Conservation (phyloP, 2,113 vertebrate species). For the Dinomys branickii region DNA sequence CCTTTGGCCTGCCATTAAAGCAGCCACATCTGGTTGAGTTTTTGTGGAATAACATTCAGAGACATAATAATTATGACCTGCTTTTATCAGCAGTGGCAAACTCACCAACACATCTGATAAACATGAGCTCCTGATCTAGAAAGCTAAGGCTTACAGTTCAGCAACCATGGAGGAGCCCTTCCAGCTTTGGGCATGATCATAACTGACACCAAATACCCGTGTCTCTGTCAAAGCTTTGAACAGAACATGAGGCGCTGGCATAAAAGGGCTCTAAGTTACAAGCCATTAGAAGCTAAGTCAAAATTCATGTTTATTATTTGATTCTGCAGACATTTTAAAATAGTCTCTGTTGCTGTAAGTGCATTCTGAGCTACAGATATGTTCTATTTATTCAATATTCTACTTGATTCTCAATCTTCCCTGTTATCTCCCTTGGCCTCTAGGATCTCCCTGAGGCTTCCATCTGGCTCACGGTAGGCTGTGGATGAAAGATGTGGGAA, state of each 20-base stretch:
- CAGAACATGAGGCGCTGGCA: background rate
- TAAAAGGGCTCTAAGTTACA: background rate
- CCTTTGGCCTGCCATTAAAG: background rate
- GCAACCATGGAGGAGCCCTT: background rate
- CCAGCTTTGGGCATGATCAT: background rate
- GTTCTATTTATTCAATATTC: background rate
- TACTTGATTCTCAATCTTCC: background rate
- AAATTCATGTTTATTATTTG: background rate
- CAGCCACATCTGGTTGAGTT: background rate
- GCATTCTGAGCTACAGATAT: background rate
- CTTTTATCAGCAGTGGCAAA: background rate
- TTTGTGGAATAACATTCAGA: background rate
- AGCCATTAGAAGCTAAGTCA: background rate
- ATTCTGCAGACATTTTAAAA: background rate
- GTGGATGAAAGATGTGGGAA: slow-evolving; percentile 53
- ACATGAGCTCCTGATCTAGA: background rate
- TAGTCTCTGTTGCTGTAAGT: background rate
- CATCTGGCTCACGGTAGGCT: background rate
- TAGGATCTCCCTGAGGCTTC: background rate
- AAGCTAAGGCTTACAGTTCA: background rate
- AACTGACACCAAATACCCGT: background rate
- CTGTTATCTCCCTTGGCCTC: background rate
- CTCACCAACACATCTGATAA: background rate
- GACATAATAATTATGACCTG: background rate
- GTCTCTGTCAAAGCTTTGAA: background rate